Evolutionary conservation across 2,888 invertebrate genomes (phyloP), one percentile per base, ranked within the genome.

Genomic region (Scelioninae gen. 1): DNA sequence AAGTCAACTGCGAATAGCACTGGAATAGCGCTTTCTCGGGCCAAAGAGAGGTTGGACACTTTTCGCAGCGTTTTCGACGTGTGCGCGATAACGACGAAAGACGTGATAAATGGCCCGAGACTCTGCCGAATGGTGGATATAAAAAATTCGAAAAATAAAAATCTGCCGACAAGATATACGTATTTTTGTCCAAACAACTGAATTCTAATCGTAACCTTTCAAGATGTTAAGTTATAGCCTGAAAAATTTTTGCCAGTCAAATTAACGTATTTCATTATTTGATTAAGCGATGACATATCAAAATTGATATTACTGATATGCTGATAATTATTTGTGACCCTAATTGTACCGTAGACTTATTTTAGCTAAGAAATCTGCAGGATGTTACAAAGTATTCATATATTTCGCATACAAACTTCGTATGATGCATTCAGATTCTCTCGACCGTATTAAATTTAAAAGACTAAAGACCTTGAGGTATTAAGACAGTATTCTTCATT

Each of bases 121-220:
- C 71, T 63, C 76, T 29, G 43, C 65, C 49, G 78, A 78, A 77
- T 65, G 53, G 82, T 66, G 76, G 71, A 82, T 82, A 60, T 82
- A 76, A 76, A 78, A 82, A 82, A 82, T 82, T 76, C 76, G 32
- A 47, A 45, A 71, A 82, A 82, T 51, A 82, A 71, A 79, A 49
- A 58, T 53, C n/a, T 62, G 65, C 53, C 55, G 72, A 76, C 76
- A 77, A 80, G 82, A 72, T 72, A 72, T 77, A 76, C 77, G 77
- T 47, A 77, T 82, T 82, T 77, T 82, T 82, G 72, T 45, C 66
- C 43, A 72, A 82, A 82, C 82, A 77, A 77, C 77, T 77, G 77
- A 82, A 82, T 82, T 74, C 82, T 82, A 82, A 82, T 82, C 82
- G 76, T 82, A 82, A 68, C 82, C 82, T 82, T 82, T 82, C 77